Percentiles rank a stretch among this genome's conserved stretches.
Conservation (phyloP, 2,888 invertebrate species). For the Noctua janthe region DNA sequence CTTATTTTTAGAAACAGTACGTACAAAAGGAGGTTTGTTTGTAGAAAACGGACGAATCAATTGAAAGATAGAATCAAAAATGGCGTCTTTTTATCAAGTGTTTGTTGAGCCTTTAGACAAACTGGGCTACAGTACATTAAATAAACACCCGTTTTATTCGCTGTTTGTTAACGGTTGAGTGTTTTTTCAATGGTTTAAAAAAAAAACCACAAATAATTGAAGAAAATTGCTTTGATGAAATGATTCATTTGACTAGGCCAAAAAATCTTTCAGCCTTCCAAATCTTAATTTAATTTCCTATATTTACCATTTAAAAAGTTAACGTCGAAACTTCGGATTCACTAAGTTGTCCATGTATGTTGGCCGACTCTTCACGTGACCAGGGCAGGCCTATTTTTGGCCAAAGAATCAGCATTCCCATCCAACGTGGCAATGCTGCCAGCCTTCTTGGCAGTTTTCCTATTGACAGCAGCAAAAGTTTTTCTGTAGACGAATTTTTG, state of each 20-base stretch:
- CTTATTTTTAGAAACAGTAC: neutral
- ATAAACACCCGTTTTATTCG: neutral
- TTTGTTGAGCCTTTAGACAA: constrained; percentile 29
- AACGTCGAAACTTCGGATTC: too few relatives aligned
- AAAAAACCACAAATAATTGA: neutral
- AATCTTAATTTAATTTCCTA: too few relatives aligned
- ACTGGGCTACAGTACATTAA: neutral
- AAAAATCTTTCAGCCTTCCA: too few relatives aligned
- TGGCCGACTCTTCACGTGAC: neutral
- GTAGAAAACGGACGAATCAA: constrained; percentile 6
- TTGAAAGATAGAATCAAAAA: constrained; percentile 23
- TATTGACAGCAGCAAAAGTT: too few relatives aligned
- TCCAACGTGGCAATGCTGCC: too few relatives aligned
- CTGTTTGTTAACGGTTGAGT: neutral
- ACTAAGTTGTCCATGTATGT: neutral
- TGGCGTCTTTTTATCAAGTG: constrained; percentile 33
- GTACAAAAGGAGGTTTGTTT: constrained; percentile 15
- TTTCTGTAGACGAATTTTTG: too few relatives aligned
- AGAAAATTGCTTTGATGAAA: too few relatives aligned
- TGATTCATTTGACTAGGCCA: too few relatives aligned
- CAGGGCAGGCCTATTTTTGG: neutral
- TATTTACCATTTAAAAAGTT: too few relatives aligned
- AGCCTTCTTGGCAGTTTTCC: too few relatives aligned
- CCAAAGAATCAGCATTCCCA: too few relatives aligned
- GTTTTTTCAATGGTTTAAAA: neutral